Base-by-base conservation (phyloP, 1,140 invertebrate genomes). In the Drosophila tani region DNA sequence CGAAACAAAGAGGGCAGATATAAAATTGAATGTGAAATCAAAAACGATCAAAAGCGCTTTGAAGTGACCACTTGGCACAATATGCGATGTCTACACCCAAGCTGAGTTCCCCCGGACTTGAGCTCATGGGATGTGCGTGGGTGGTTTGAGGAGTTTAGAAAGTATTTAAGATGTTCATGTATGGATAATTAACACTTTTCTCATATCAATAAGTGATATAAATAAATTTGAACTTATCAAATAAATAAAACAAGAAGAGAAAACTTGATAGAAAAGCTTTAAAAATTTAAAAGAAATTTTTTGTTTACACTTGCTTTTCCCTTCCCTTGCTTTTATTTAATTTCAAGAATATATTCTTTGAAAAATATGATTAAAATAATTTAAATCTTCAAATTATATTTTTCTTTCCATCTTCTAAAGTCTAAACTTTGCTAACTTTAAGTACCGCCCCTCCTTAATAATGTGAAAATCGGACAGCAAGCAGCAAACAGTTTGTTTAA, bases 31-130 rank as follows among this genome's bases (percentile, higher is more conserved):
- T 60, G 63, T 64, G 79, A 90, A 84, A 87, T 84, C 62, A 88
- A 68, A 83, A 88, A 88, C 87, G 85, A 88, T 88, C 86, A 90
- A 60, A 73, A 73, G 73, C 81, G 85, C 75, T 90, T 90, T 82
- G 67, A 81, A 88, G 85, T 90, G 85, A 82, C 85, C 84, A 88
- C 84, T 88, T 88, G 85, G 62, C 81, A 84, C 85, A 88, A 90
- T 81, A 79, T 69, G 66, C 66, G 64, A 79, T 51, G 66, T 84
- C 77, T 88, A 81, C 81, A 88, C 74, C 77, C 78, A 65, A 74
- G 55, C 35, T 67, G 49, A 64, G 69, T 74, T 68, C 67, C 58
- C 56, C 67, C 70, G 6, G 32, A 38, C 50, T 58, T 57, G 12
- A 24, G 41, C 57, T 63, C 35, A 15, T 24, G 14, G 38, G 49